Evolutionary conservation across 1,140 invertebrate genomes (phyloP), one percentile per base, ranked within the genome.

Genomic region (Stegodyphus mimosarum): DNA sequence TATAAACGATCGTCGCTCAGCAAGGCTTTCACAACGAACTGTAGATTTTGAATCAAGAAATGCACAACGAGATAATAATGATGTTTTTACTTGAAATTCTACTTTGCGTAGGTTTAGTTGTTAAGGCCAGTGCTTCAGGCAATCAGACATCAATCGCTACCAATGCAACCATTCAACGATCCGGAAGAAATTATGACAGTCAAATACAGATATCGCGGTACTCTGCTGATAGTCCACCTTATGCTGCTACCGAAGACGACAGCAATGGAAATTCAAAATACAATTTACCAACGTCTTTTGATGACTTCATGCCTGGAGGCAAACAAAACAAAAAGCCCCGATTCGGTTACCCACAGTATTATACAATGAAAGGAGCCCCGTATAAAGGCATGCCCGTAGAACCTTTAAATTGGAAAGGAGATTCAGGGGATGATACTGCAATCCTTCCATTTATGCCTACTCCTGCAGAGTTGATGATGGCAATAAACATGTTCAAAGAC

Each of bases 221-320:
- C 63, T 51, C 70, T 9, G 7, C 10, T 48, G 81, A 55, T 55
- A 60, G n/a, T 51, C 1, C 33, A 33, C 33, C 3, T 33, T 33
- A 33, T 33, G 33, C 33, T 33, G 33, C 33, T 33, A 64, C 18
- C 6, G 71, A 53, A 7, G 66, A 75, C 1, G 50, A 66, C 7
- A 72, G 70, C 11, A 66, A 50, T n/a, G 49, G 49, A 15, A 49
- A 52, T 10, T 11, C 6, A n/a, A 73, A 73, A 11, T 75, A 69
- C 51, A 69, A 11, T 6, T 9, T 84, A 13, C 81, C 81, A 7
- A 84, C 81, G 6, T 84, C 81, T 11, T 84, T 84, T 15, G 72
- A 71, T 17, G 81, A 84, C 33, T 84, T 84, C 52, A 70, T 66
- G 18, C 71, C 80, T 6, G 53, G 48, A 10, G 53, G 48, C 13